Evolutionary conservation across 2,797 vertebrate genomes (phyloP).

Genomic region (Bradypodion pumilum): DNA sequence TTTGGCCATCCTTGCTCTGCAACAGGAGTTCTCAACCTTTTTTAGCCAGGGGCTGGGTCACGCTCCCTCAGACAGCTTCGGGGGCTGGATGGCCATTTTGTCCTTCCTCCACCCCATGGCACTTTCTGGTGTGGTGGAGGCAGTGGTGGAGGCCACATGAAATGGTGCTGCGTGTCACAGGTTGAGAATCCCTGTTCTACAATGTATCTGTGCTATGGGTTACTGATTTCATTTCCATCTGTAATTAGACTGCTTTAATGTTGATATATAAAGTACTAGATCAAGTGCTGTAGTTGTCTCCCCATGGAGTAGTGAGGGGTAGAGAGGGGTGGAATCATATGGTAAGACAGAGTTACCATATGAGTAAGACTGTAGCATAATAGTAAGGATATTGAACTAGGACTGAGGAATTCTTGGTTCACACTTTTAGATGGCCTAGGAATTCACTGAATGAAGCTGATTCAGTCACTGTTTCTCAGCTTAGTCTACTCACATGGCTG

Average conservation of each 20-base stretch:
- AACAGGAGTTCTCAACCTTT: too few species aligned
- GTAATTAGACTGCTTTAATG: constrained; percentile 32
- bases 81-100: too few species aligned
- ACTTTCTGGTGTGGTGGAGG: too few species aligned
- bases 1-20: too few species aligned
- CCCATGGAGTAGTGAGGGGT: not conserved
- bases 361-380: not conserved
- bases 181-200: too few species aligned
- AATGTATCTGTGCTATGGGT: constrained; percentile 53
- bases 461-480: not conserved
- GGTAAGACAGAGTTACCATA: not conserved
- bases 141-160: too few species aligned
- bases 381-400: not conserved
- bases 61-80: too few species aligned
- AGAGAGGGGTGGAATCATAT: not conserved
- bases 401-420: not conserved
- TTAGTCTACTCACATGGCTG: not conserved
- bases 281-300: constrained; percentile 18
- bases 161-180: too few species aligned
- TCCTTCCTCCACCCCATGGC: too few species aligned
- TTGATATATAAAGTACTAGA: constrained; percentile 18
- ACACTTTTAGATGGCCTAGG: not conserved
- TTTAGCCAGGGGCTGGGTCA: too few species aligned
- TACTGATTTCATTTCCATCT: constrained; percentile 31
- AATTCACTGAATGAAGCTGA: not conserved